Evolutionary conservation across 2,797 vertebrate genomes (phyloP), one percentile per base, ranked within the genome.

Genomic region (Catamblyrhynchus diadema): DNA sequence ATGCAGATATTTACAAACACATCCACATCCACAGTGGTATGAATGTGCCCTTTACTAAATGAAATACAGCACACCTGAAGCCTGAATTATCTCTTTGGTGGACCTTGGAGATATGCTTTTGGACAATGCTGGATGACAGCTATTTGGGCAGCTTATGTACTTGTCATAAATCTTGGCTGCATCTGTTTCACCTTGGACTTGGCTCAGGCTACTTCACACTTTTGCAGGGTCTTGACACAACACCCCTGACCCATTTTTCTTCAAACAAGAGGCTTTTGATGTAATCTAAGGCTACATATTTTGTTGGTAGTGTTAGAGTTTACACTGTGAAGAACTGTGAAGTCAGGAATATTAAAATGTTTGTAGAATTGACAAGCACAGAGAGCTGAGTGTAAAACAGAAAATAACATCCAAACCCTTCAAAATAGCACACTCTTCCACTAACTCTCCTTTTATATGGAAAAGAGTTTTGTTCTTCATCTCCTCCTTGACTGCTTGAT

Each of bases 1-100:
- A 86, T 87, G 85, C 62, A 81, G 71, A 6, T 93, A 90, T 96
- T 96, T 94, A 93, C 87, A 81, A 92, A 92, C 50, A 74, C 25
- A 79, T 53, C 24, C 41, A 28, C 45, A 72, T 41, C 6, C 37
- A 71, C n/a, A 24, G 30, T 47, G 53, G 33, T 82, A 30, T 69
- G 79, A 94, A 71, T 15, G 6, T 86, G 78, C 32, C 61, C 62
- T 94, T 88, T 66, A 83, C 32, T 57, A 86, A 88, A 92, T 19
- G 66, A 93, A 88, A 47, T 14, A 8, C 23, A 61, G 47, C 22
- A 72, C 33, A 81, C 77, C 59, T 79, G 65, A 81, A 84, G 11
- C 47, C 44, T 81, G 64, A 77, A 42, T 83, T 86, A 17, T 59
- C 8, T 69, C 33, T 82, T 61, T 45, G 25, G 25, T 62, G 54